Evolutionary conservation across 2,888 invertebrate genomes (phyloP).

Genomic region (Orchesellides sinensis): DNA sequence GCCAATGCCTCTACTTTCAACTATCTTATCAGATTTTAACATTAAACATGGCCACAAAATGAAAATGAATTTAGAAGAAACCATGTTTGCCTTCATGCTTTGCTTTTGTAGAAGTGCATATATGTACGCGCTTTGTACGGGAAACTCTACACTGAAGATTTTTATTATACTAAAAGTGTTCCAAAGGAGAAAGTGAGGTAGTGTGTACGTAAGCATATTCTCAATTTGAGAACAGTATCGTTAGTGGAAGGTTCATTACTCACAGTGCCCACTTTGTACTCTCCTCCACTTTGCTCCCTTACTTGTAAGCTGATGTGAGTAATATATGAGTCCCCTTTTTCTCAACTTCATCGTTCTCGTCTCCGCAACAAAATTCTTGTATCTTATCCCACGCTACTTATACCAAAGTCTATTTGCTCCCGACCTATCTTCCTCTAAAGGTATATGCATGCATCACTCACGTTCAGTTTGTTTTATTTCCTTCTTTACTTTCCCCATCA

Average conservation of each 20-base stretch:
- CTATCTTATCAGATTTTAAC: background rate
- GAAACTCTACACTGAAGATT: too few relatives aligned
- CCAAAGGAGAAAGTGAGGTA: background rate
- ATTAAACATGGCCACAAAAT: constrained; percentile 17
- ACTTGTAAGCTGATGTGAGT: constrained; percentile 37
- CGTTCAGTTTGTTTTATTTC: constrained; percentile 61
- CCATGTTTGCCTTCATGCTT: too few relatives aligned
- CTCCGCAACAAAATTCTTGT: constrained; percentile 21
- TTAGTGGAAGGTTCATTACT: constrained; percentile 63
- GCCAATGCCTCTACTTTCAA: constrained; percentile 8
- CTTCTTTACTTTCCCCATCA: constrained; percentile 50
- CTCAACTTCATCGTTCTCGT: constrained; percentile 57
- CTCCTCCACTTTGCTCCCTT: constrained; percentile 5
- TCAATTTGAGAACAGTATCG: too few relatives aligned
- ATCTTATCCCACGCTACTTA: constrained; percentile 8
- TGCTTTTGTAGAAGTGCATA: too few relatives aligned
- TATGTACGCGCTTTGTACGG: too few relatives aligned
- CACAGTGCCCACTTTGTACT: constrained; percentile 59
- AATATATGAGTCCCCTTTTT: constrained; percentile 47
- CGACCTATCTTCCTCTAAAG: background rate
- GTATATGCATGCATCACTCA: constrained; percentile 36
- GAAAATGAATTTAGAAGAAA: background rate
- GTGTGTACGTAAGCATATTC: background rate
- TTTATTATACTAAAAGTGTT: too few relatives aligned
- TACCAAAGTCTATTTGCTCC: constrained; percentile 15